phyloP scores from a whole-genome alignment of 2,888 invertebrate species.

The Zaprionus obscuricornis region DNA sequence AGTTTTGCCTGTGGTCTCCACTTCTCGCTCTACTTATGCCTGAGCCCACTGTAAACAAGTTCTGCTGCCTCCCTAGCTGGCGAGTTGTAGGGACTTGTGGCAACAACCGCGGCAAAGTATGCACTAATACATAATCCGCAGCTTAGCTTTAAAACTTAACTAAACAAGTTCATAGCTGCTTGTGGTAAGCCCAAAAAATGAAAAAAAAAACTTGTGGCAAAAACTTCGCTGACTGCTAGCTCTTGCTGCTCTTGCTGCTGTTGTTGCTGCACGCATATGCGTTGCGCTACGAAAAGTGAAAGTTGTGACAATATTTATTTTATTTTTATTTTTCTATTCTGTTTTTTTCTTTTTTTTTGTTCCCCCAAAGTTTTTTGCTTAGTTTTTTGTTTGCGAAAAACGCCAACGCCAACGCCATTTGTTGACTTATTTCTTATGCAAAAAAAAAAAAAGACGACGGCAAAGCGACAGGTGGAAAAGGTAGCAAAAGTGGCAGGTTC shows the following conservation, averaged over 20 bases:
- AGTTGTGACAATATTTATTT: slow-evolving; percentile 47
- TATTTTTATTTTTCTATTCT: slow-evolving; percentile 12
- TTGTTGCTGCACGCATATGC: slow-evolving; percentile 59
- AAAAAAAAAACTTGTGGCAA: slow-evolving; percentile 6
- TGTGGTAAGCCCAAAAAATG: slow-evolving; percentile 46
- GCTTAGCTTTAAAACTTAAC: slow-evolving; percentile 78
- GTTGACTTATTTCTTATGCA: slow-evolving; percentile 61
- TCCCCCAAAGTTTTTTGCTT: slow-evolving; percentile 47
- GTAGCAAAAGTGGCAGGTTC: too few relatives aligned
- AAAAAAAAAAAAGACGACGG: too few relatives aligned
- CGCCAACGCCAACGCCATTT: slow-evolving; percentile 20
- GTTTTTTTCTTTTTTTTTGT: slow-evolving; percentile 23
- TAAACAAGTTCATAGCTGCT: slow-evolving; percentile 75
- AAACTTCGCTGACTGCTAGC: too few relatives aligned
- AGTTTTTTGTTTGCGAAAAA: slow-evolving; percentile 49
- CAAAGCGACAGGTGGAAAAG: slow-evolving; percentile 21
- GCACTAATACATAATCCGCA: slow-evolving; percentile 68
- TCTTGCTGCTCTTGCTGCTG: too few relatives aligned
- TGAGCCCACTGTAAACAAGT: too few relatives aligned
- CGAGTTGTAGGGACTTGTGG: slow-evolving; percentile 12
- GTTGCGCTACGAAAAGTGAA: slow-evolving; percentile 56
- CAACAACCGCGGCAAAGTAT: slow-evolving; percentile 67
- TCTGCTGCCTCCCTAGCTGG: too few relatives aligned
- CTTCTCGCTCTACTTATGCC: slow-evolving; percentile 26
- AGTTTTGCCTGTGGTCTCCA: slow-evolving; percentile 43